Evolutionary conservation across 2,797 vertebrate genomes (phyloP), one percentile per base, ranked within the genome.

Genomic region (Tolypeutes matacus): DNA sequence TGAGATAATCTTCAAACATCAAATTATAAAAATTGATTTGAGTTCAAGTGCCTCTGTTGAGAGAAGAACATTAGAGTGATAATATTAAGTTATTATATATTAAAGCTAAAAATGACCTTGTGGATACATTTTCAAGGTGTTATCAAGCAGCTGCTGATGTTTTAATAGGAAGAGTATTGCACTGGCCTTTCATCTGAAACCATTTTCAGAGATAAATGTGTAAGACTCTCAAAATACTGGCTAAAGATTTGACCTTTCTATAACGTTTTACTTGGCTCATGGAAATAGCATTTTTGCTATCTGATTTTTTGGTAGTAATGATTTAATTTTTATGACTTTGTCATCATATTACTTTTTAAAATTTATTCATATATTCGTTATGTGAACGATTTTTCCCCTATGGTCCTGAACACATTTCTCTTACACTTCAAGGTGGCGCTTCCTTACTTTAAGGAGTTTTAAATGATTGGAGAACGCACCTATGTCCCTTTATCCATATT

Each of bases 1-100:
- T 89, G 86, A 89, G 67, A 91, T 96, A 94, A 96, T 93, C 56
- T 86, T 27, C 17, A 92, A 34, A 92, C 88, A 86, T 82, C 89
- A 84, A 95, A 93, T 96, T 97, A 93, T 67, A 39, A 76, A 87
- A 95, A 94, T 58, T 93, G 51, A 89, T 78, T 80, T 81, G 75
- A 85, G 49, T 86, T 91, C 53, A 53, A 97, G 76, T 58, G 29
- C 49, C 56, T 89, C 25, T 85, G 53, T 64, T 78, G 67, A 92
- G 36, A 83, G 72, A 91, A 88, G 76, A 96, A 73, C 12, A 13
- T 78, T 86, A 91, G 27, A 77, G 23, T 69, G 75, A 89, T 84
- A 86, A 58, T 92, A 73, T 88, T 83, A 89, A 95, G 67, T 90
- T 94, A 88, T 96, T 92, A 67, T 46, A 64, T 72, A 46, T 62